Evolutionary conservation across 2,888 invertebrate genomes (phyloP).

Genomic region (Galerucella calmariensis): DNA sequence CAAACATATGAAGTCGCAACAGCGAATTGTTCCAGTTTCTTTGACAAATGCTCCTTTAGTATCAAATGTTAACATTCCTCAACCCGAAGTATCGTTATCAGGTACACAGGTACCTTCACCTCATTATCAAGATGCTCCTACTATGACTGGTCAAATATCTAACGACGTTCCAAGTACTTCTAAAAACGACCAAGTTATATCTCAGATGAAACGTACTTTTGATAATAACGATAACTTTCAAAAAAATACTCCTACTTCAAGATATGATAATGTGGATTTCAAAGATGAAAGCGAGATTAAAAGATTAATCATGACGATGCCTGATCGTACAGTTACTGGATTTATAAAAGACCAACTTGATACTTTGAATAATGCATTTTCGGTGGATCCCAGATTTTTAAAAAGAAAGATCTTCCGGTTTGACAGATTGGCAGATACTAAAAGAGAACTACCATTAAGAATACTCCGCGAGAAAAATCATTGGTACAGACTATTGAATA

Average conservation of each 20-base stretch:
- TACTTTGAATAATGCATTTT: slow-evolving; percentile 25
- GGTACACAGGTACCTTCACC: not conserved
- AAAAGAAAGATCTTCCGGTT: slow-evolving; percentile 30
- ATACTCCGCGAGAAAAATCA: slow-evolving; percentile 34
- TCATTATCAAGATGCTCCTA: not conserved
- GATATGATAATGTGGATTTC: slow-evolving; percentile 11
- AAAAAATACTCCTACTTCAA: not conserved
- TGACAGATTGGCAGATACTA: slow-evolving; percentile 8
- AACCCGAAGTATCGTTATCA: slow-evolving; percentile 6
- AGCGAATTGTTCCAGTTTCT: not conserved
- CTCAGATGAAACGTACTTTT: slow-evolving; percentile 29
- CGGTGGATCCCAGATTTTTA: slow-evolving; percentile 24
- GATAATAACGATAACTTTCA: slow-evolving; percentile 7
- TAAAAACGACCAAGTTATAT: slow-evolving; percentile 18
- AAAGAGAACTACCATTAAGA: slow-evolving; percentile 17
- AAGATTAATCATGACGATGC: slow-evolving; percentile 31
- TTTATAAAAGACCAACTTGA: slow-evolving; percentile 36
- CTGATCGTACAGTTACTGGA: slow-evolving; percentile 18
- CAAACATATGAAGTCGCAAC: not conserved
- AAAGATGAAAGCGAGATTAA: slow-evolving; percentile 26
- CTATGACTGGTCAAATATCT: slow-evolving; percentile 7
- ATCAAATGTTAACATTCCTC: not conserved
- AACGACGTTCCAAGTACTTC: slow-evolving; percentile 18
- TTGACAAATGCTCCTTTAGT: not conserved
- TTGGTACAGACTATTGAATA: slow-evolving; percentile 49